Base-by-base conservation (phyloP, 2,888 invertebrate species). In the Alitta virens region DNA sequence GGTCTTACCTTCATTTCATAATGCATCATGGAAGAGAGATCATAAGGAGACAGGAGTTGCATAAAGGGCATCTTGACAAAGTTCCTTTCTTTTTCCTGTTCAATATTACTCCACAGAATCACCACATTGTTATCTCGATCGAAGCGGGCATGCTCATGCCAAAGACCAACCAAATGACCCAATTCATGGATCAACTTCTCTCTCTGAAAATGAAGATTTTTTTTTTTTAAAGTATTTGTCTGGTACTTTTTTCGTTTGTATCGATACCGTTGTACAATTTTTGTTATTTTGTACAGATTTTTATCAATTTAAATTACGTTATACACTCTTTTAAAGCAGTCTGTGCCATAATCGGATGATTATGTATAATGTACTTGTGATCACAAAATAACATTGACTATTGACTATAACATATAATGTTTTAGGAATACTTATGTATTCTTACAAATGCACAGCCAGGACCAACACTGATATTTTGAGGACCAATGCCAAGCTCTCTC, bases 21-120 rank as follows among this genome's bases (percentile, higher is more conserved):
- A 49, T 68, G 68, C 67, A 68, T 68, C 27, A 65, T 56, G 18
- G 67, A 68, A n/a, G 63, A 62, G 49, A 68, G 57, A 43, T 68
- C 68, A 26, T 68, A 68, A 1, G 68, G 68, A n/a, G 63, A 60
- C 24, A 67, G 56, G 3, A 68, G 56, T 2, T 62, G 38, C 50
- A 63, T 60, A 14, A 40, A 23, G 18, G n/a, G 24, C 54, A 54
- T 56, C 27, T 56, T 65, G 52, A 60, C 24, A 50, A 67, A 68
- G 66, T 68, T 66, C 54, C 63, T 56, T 38, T 21, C 16, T 0
- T 50, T 16, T n/a, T 23, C 42, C 1, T 25, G 40, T 23, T 27
- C 49, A 33, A 68, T 53, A 53, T 67, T 68, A 43, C 56, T 62
- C 63, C 60, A 65, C 46, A 61, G 21, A 33, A 68, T 43, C 24